Conservation (phyloP, 2,888 invertebrate genomes). For the Andrena flavipes region DNA sequence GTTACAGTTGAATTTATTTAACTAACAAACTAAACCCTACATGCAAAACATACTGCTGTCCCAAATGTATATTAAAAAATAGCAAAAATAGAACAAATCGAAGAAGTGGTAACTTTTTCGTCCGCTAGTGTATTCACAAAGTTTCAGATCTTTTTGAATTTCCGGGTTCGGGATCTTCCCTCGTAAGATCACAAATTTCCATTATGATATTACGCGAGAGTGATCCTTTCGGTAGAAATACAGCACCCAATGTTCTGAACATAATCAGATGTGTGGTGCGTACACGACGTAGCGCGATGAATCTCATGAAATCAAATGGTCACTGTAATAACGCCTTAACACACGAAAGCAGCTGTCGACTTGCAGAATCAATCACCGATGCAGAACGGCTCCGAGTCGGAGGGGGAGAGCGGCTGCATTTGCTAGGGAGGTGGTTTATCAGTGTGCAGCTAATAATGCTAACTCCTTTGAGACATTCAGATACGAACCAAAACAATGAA, state of each 20-base stretch:
- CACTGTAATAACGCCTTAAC: slow-evolving; percentile 80
- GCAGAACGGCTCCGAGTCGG: slow-evolving; percentile 92
- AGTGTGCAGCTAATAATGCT: slow-evolving; percentile 62
- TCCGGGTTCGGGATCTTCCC: too few relatives aligned
- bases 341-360: slow-evolving; percentile 89
- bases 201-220: background rate
- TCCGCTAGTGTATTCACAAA: too few relatives aligned
- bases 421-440: slow-evolving; percentile 86
- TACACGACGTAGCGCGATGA: slow-evolving; percentile 5
- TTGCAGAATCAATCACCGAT: slow-evolving; percentile 93
- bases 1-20: too few relatives aligned
- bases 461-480: slow-evolving; percentile 62
- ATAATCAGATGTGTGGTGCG: background rate
- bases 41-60: too few relatives aligned
- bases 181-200: slow-evolving; percentile 3
- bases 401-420: slow-evolving; percentile 93
- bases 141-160: too few relatives aligned
- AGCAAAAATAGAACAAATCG: too few relatives aligned
- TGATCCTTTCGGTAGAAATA: background rate
- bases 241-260: slow-evolving; percentile 5
- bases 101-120: too few relatives aligned
- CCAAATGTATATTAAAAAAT: too few relatives aligned
- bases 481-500: slow-evolving; percentile 62
- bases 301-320: slow-evolving; percentile 5
- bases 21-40: too few relatives aligned